Evolutionary conservation across 37 sponge, comb jelly and placozoan species (phyloP), one percentile per base, ranked within the genome.

Genomic region (Beroe ovata): DNA sequence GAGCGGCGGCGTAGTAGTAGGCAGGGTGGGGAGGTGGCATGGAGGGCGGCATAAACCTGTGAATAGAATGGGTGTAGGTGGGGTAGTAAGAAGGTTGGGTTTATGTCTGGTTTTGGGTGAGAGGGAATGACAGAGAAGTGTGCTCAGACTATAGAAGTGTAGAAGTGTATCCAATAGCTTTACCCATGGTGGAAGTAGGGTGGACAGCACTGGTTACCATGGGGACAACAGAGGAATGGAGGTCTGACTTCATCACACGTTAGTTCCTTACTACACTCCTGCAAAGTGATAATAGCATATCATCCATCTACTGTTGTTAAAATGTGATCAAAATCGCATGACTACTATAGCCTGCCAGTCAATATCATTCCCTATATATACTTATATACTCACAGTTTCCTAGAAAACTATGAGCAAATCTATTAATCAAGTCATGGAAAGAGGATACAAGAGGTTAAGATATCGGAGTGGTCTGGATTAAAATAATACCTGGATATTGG

Each of bases 1-100:
- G 69, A 1, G 69, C 69, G 1, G 69, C 36, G 69, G 29, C 29
- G 36, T 66, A 66, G 36, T 66, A 66, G 6, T 34, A 34, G 2
- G 69, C 36, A 32, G 29, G 69, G 26, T 16, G 63, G 6, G 54
- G 54, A n/a, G n/a, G n/a, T 16, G 63, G 63, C 36, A 66, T 34
- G 1, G 69, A 19, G 1, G 69, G 69, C 4, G 69, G 69, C 69
- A 66, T 34, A 66, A 33, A 66, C 69, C 69, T 66, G 69, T 1
- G 36, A 18, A 66, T 25, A 66, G 14, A 16, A 61, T 61, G 54
- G 54, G 54, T 6, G 6, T 16, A 11, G 54, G 54, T 47, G 54
- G 54, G 54, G 54, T 47, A 47, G 54, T 47, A 47, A 47, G 54
- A 6, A 47, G 54, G 54, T 16, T 47, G 54, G 54, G 54, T 6